These are phyloP conservation scores for Gila robusta DNA, from an alignment of 2,797 vertebrate species.

Conservation along the genomic window DNA sequence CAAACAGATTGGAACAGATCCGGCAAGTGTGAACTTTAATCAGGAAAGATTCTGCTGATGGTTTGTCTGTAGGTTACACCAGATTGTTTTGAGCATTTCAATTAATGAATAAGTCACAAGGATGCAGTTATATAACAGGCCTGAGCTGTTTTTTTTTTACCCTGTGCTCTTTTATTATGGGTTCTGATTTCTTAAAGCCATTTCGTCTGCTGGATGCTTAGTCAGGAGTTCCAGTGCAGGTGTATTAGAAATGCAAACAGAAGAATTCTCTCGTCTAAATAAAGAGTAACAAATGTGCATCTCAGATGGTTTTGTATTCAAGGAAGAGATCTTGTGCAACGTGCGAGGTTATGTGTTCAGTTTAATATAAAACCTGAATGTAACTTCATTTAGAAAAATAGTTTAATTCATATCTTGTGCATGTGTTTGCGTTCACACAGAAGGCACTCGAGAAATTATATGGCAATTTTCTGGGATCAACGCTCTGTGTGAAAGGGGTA, in stretches of 20 bases:
- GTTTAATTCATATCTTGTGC: not conserved
- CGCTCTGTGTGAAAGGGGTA: no score
- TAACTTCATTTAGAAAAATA: not conserved
- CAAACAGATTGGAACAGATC: conserved; percentile 26
- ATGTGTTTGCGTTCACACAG: not conserved
- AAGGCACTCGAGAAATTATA: no score
- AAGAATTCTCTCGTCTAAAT: conserved; percentile 6
- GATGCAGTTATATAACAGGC: conserved; percentile 11
- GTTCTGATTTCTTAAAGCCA: not conserved
- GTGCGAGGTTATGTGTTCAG: not conserved
- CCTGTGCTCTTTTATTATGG: not conserved
- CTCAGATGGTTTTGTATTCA: conserved; percentile 2
- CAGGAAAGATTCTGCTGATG: not conserved
- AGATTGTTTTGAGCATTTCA: not conserved
- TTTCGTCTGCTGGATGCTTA: not conserved
- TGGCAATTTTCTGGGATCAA: no score
- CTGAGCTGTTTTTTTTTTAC: not conserved
- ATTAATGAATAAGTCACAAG: not conserved
- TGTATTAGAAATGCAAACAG: conserved; percentile 2
- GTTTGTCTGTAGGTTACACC: conserved; percentile 14
- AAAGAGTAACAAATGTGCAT: conserved; percentile 25
- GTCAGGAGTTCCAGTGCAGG: conserved; percentile 32
- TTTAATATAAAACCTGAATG: not conserved
- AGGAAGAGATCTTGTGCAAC: no score
- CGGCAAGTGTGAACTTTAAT: not conserved